Evolutionary conservation across 2,113 vertebrate genomes (phyloP).

Genomic region (Pogonocichla stellata): DNA sequence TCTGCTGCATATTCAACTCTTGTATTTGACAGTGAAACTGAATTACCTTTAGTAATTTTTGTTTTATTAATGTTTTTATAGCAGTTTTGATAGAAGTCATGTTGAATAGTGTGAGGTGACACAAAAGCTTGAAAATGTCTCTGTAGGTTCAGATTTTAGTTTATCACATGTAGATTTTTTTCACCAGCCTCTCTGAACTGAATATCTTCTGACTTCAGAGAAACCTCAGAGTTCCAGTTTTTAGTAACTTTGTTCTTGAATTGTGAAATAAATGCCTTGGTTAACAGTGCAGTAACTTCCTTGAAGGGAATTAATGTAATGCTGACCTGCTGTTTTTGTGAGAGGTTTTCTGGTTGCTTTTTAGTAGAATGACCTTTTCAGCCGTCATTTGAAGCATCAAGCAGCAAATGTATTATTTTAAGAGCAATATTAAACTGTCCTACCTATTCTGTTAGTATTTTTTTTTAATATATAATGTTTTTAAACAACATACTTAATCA

Average conservation of each 20-base stretch:
- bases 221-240: slow-evolving; percentile 21
- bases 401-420: neutral
- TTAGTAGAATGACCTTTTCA: neutral
- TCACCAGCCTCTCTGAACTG: neutral
- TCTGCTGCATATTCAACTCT: neutral
- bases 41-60: neutral
- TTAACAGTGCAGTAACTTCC: slow-evolving; percentile 8
- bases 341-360: neutral
- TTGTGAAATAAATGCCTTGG: slow-evolving; percentile 24
- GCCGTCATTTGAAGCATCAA: neutral
- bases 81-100: neutral
- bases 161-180: neutral
- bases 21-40: neutral
- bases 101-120: neutral
- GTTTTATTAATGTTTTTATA: neutral
- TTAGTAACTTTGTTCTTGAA: slow-evolving; percentile 20
- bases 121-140: neutral
- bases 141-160: neutral
- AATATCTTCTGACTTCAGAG: neutral
- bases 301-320: neutral
- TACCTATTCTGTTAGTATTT: neutral
- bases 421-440: neutral
- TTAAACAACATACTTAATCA: neutral
- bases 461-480: neutral
- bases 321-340: neutral